phyloP scores from a whole-genome alignment of 2,888 invertebrate genomes.

The Leptopilina myrica region DNA sequence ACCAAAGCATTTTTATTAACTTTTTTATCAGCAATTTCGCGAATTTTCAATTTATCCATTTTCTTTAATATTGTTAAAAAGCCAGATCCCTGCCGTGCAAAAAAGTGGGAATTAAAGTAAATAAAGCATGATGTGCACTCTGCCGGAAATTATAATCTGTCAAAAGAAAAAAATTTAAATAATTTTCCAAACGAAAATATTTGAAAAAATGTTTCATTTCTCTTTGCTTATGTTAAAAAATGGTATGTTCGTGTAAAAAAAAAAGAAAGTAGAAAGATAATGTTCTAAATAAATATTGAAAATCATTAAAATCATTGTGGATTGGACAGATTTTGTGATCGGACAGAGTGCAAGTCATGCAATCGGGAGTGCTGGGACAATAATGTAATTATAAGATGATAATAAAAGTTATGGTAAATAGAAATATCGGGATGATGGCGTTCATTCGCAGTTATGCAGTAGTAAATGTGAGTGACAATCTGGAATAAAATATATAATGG shows the following conservation, averaged over 20 bases:
- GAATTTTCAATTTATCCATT: slow-evolving; percentile 18
- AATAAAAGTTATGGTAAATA: slow-evolving; percentile 63
- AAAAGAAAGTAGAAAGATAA: too few species aligned
- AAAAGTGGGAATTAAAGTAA: slow-evolving; percentile 64
- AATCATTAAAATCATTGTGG: slow-evolving; percentile 16
- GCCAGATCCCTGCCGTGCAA: slow-evolving; percentile 59
- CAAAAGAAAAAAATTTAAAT: slow-evolving; percentile 1
- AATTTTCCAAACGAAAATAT: background rate
- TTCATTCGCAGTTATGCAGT: slow-evolving; percentile 66
- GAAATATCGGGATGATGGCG: slow-evolving; percentile 64
- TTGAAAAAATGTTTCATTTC: background rate
- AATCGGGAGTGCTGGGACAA: slow-evolving; percentile 61
- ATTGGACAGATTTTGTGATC: slow-evolving; percentile 49
- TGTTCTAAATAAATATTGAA: slow-evolving; percentile 20
- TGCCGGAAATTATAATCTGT: slow-evolving; percentile 52
- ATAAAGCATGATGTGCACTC: slow-evolving; percentile 67
- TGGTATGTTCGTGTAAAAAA: too few species aligned
- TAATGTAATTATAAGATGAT: slow-evolving; percentile 58
- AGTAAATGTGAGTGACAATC: slow-evolving; percentile 72
- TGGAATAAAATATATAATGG: slow-evolving; percentile 75
- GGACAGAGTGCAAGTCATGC: slow-evolving; percentile 67
- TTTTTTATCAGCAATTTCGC: slow-evolving; percentile 35
- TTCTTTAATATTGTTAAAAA: background rate
- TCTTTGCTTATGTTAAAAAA: too few species aligned
- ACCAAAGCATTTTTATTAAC: slow-evolving; percentile 18